phyloP scores from a whole-genome alignment of 2,113 vertebrate species.

The Cyrtonyx montezumae region DNA sequence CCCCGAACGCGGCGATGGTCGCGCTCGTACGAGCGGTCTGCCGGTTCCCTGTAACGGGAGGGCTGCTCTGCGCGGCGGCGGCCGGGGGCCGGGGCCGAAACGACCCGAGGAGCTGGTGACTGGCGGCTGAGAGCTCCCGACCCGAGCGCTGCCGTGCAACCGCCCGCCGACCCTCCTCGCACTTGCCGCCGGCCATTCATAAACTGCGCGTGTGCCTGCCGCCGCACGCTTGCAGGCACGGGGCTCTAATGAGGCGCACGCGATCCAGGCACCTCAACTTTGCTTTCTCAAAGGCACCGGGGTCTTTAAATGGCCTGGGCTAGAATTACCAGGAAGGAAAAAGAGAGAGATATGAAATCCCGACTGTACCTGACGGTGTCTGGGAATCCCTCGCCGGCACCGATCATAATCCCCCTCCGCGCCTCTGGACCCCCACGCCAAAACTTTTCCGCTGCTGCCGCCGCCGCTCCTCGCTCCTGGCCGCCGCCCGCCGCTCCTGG shows the following conservation, averaged over 20 bases:
- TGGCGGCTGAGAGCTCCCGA: neutral
- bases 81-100: neutral
- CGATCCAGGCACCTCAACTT: slow-evolving; percentile 36
- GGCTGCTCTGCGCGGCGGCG: neutral
- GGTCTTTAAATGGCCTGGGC: neutral
- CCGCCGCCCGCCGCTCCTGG: slow-evolving; percentile 34
- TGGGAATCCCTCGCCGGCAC: slow-evolving; percentile 56
- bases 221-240: neutral
- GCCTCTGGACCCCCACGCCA: slow-evolving; percentile 50
- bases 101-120: neutral
- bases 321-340: neutral
- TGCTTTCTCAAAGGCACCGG: neutral
- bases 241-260: neutral
- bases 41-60: too few relatives aligned
- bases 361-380: slow-evolving; percentile 73
- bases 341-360: neutral
- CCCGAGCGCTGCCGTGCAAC: neutral
- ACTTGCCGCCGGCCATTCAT: slow-evolving; percentile 33
- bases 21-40: neutral
- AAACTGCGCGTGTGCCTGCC: neutral
- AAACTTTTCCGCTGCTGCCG: slow-evolving; percentile 64
- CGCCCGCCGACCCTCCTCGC: neutral
- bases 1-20: fast-evolving
- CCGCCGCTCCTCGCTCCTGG: neutral
- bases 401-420: slow-evolving; percentile 54